phyloP scores from a whole-genome alignment of 2,888 invertebrate species.

The Pyralis farinalis region DNA sequence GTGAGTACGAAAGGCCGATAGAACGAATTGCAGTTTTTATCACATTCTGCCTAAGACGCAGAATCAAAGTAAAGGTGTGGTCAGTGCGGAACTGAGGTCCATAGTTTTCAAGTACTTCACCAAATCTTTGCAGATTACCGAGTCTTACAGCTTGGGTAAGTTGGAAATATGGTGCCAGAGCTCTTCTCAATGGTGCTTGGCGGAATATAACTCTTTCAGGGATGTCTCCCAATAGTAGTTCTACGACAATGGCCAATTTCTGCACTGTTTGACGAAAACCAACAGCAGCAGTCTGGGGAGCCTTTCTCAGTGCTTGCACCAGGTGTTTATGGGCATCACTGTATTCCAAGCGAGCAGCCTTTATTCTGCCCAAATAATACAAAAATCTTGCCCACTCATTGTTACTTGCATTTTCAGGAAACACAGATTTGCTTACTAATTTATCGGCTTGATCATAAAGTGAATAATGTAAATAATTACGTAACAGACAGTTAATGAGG shows the following conservation, averaged over 20 bases:
- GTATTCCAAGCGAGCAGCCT: slow-evolving; percentile 98
- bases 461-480: slow-evolving; percentile 97
- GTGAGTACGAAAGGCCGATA: slow-evolving; percentile 97
- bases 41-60: slow-evolving; percentile 98
- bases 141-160: slow-evolving; percentile 97
- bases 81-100: slow-evolving; percentile 95
- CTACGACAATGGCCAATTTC: slow-evolving; percentile 96
- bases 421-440: slow-evolving; percentile 97
- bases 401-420: slow-evolving; percentile 98
- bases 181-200: slow-evolving; percentile 92
- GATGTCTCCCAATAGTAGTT: slow-evolving; percentile 97
- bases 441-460: slow-evolving; percentile 99
- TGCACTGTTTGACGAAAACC: slow-evolving; percentile 99
- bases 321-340: slow-evolving; percentile 98
- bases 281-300: slow-evolving; percentile 98
- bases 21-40: slow-evolving; percentile 98
- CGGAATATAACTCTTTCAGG: slow-evolving; percentile 98
- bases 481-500: slow-evolving; percentile 95
- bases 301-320: slow-evolving; percentile 96
- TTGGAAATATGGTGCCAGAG: slow-evolving; percentile 97
- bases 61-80: slow-evolving; percentile 97
- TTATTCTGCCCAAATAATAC: slow-evolving; percentile 98
- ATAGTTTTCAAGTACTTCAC: slow-evolving; percentile 94
- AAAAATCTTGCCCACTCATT: slow-evolving; percentile 99
- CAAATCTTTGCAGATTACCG: slow-evolving; percentile 96